These are phyloP conservation scores for Spodoptera exigua DNA, from an alignment of 2,888 invertebrate genomes.

Conservation along the genomic window DNA sequence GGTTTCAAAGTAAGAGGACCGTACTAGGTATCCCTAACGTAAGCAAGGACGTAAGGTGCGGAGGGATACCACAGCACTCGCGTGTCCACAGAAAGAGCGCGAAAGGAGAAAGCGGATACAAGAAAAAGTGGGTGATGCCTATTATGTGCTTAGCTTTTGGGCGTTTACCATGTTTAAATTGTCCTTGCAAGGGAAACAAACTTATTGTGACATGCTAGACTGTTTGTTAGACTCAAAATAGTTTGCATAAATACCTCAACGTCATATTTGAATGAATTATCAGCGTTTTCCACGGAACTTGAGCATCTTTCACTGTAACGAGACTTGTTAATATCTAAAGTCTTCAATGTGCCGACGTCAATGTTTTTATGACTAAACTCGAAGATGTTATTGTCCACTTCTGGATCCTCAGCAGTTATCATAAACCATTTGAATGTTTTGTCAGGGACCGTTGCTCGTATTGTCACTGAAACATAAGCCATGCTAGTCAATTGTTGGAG, in stretches of 20 bases:
- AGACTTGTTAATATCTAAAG: slow-evolving; percentile 72
- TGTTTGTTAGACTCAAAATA: neutral
- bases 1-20: too few relatives aligned
- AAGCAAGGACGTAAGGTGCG: too few relatives aligned
- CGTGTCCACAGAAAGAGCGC: too few relatives aligned
- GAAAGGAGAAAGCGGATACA: too few relatives aligned
- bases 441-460: slow-evolving; percentile 61
- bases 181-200: too few relatives aligned
- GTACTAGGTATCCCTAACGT: too few relatives aligned
- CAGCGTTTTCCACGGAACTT: slow-evolving; percentile 80
- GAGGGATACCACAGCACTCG: too few relatives aligned
- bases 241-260: slow-evolving; percentile 69
- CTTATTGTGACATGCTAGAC: too few relatives aligned
- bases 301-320: slow-evolving; percentile 79
- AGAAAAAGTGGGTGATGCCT: too few relatives aligned
- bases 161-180: too few relatives aligned
- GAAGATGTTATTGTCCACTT: slow-evolving; percentile 69
- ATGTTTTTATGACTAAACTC: slow-evolving; percentile 62
- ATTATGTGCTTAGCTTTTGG: too few relatives aligned
- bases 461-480: slow-evolving; percentile 67
- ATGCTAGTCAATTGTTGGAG: too few relatives aligned
- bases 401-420: slow-evolving; percentile 84
- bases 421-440: slow-evolving; percentile 82
- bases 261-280: slow-evolving; percentile 74
- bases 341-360: slow-evolving; percentile 80